A percentile compares a stretch with the other conserved stretches of the same genome.
These are phyloP conservation scores for Drosophila nigricruria DNA, from an alignment of 2,888 invertebrate species.

Conservation along the genomic window DNA sequence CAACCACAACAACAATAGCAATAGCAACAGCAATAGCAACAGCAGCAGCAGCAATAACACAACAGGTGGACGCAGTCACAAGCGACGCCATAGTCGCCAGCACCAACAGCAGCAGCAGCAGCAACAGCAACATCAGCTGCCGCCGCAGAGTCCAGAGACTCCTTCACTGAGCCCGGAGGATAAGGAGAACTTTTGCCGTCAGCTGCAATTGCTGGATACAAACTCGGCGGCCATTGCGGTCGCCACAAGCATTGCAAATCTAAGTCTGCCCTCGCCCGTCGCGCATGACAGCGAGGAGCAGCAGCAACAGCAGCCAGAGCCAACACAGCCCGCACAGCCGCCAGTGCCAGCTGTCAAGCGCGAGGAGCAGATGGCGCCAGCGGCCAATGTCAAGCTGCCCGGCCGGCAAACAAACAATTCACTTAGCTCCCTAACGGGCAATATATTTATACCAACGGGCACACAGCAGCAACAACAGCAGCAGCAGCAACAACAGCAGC, in stretches of 20 bases:
- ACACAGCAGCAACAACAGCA: conserved; percentile 46
- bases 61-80: conserved; percentile 31
- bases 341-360: conserved; percentile 46
- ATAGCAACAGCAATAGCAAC: conserved; percentile 43
- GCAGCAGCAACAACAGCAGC: conserved; percentile 41
- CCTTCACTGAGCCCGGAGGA: conserved; percentile 81
- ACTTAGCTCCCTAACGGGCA: conserved; percentile 92
- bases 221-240: conserved; percentile 75
- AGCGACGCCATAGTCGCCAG: conserved; percentile 53
- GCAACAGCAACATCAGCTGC: conserved; percentile 26
- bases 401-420: conserved; percentile 95
- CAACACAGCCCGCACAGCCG: conserved; percentile 20
- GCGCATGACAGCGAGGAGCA: conserved; percentile 57
- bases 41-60: conserved; percentile 39
- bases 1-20: conserved; percentile 41
- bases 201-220: conserved; percentile 66
- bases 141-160: conserved; percentile 23
- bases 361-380: conserved; percentile 83
- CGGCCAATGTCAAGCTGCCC: conserved; percentile 85
- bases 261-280: conserved; percentile 67
- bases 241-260: conserved; percentile 73
- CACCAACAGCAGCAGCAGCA: conserved; percentile 28
- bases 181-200: conserved; percentile 82
- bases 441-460: conserved; percentile 89
- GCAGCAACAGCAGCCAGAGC: conserved; percentile 16